Evolutionary conservation across 37 sponge, comb jelly and placozoan genomes (phyloP), one percentile per base, ranked within the genome.

Genomic region (Agelas oroides): DNA sequence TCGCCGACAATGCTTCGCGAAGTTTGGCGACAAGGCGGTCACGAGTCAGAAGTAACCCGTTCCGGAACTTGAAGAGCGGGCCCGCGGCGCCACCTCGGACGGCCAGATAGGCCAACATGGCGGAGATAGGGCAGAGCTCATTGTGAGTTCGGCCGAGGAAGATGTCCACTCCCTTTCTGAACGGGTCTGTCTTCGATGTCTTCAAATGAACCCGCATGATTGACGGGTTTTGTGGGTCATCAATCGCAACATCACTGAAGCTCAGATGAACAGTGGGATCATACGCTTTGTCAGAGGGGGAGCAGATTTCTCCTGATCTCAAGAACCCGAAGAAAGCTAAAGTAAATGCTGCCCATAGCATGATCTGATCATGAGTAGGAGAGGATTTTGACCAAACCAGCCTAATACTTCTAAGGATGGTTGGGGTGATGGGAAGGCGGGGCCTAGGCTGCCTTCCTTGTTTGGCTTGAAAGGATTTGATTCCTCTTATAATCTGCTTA

Each of bases 181-280:
- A 83, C n/a, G 83, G 73, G 83, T 83, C 83, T 30, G 83, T 83
- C 64, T 83, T 83, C 16, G 73, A 83, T 20, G 83, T 73, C 52
- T 83, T 83, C 31, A 83, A 25, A 19, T 38, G n/a, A n/a, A 83
- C 31, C 25, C 23, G 34, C 53, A 73, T 59, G 33, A 30, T 59
- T 19, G 73, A 24, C 27, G 83, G 73, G 23, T 31, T 59, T n/a
- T 39, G 6, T 27, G 6, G 73, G 24, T 25, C 61, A 64, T 83
- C 83, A 54, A 83, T 25, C 38, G 83, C 28, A 15, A 83, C 30
- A 35, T 83, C 63, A 17, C 32, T 21, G 25, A 72, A 24, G 64
- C 41, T 39, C 32, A 83, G 60, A 35, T 72, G 83, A 5, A 37
- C 30, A 0, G 62, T 35, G 35, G 35, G 27, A 46, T 73, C 73